These are phyloP conservation scores for Quadroppia sp. DNA, from an alignment of 2,888 invertebrate species.

Conservation along the genomic window DNA sequence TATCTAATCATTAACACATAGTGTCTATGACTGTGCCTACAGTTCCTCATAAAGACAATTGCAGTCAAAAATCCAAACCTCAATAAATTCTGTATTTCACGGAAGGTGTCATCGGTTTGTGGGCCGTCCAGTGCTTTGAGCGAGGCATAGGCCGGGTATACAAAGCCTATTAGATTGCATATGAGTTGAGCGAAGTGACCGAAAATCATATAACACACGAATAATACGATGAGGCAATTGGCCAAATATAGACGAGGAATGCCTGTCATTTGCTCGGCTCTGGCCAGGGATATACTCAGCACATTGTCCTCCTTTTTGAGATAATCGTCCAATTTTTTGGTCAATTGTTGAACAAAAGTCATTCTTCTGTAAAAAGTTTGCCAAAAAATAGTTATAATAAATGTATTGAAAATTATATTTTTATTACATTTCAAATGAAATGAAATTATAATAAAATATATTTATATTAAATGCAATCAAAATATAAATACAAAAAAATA, in stretches of 20 bases:
- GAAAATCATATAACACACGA: constrained; percentile 71
- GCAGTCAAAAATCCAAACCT: not conserved
- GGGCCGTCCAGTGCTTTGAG: not conserved
- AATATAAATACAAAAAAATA: too few species aligned
- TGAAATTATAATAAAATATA: too few species aligned
- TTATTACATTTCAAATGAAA: too few species aligned
- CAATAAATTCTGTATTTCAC: not conserved
- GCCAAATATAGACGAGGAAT: constrained; percentile 22
- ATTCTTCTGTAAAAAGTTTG: not conserved
- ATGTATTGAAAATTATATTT: not conserved
- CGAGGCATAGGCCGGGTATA: constrained; percentile 84
- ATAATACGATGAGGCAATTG: constrained; percentile 21
- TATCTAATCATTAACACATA: too few species aligned
- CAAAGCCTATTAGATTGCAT: constrained; percentile 89
- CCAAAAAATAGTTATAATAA: not conserved
- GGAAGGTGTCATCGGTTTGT: not conserved
- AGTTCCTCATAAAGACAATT: not conserved
- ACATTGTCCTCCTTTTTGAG: constrained; percentile 20
- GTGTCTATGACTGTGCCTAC: too few species aligned
- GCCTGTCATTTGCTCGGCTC: not conserved
- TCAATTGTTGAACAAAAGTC: constrained; percentile 14
- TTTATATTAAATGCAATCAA: too few species aligned
- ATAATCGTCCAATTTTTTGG: constrained; percentile 24
- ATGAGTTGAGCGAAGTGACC: constrained; percentile 93
- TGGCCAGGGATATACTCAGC: not conserved